Evolutionary conservation across 2,888 invertebrate genomes (phyloP).

Genomic region (Sclerodermus sp.): DNA sequence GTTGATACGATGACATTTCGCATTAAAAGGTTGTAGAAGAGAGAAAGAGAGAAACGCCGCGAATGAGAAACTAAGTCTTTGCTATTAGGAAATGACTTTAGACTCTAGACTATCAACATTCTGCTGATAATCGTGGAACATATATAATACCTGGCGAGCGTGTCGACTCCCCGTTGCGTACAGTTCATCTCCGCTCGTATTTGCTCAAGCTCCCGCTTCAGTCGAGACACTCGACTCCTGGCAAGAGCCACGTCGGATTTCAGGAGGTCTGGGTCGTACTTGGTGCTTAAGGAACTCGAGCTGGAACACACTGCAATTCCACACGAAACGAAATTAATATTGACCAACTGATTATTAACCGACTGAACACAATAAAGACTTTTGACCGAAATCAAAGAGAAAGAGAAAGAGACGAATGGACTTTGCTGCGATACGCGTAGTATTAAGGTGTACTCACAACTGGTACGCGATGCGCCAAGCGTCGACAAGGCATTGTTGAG

Average conservation of each 20-base stretch:
- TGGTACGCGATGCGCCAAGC: slow-evolving; percentile 85
- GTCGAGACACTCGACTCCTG: slow-evolving; percentile 81
- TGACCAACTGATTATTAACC: no score
- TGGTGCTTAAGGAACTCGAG: slow-evolving; percentile 83
- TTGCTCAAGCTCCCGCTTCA: slow-evolving; percentile 88
- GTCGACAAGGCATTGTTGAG: slow-evolving; percentile 83
- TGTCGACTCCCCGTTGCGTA: slow-evolving; percentile 90
- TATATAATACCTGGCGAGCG: slow-evolving; percentile 86
- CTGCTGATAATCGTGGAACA: no score
- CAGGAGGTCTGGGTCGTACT: slow-evolving; percentile 92
- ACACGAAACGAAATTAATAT: no score
- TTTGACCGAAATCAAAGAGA: background rate
- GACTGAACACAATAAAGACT: background rate
- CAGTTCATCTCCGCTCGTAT: slow-evolving; percentile 89
- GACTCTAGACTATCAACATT: no score
- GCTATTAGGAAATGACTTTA: no score
- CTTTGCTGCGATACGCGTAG: no score
- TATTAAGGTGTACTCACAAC: slow-evolving; percentile 70
- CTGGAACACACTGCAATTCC: slow-evolving; percentile 81
- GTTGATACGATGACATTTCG: no score
- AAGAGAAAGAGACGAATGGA: no score
- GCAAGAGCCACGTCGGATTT: slow-evolving; percentile 91
- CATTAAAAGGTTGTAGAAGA: no score
- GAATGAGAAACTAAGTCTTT: no score
- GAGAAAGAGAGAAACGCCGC: no score